Evolutionary conservation across 2,797 vertebrate genomes (phyloP), one percentile per base, ranked within the genome.

Genomic region (Poecilia picta): DNA sequence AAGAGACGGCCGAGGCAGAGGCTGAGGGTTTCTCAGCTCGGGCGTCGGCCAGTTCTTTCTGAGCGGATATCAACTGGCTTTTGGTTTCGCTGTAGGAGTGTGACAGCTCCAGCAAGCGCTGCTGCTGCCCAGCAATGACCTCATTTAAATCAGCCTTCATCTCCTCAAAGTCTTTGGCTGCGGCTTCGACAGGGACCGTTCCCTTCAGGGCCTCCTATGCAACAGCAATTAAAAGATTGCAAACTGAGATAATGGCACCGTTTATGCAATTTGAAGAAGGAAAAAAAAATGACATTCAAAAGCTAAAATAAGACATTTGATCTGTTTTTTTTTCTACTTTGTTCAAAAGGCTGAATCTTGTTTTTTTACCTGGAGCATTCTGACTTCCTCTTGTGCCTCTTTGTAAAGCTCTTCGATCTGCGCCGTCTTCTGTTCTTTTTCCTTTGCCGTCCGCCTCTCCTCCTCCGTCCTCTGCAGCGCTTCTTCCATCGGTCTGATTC

Each of bases 301-400:
- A 41, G 11, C 5, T 68, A 41, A 68, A 41, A 25, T 23, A 16
- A 71, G 68, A 45, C 5, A 45, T 46, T 28, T 71, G 25, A 28
- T 15, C 12, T 8, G 3, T n/a, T 45, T 71, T 28, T 71, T 39
- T 43, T 25, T 25, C 23, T 41, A n/a, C 41, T 70, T 25, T 78
- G 3, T 68, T n/a, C 53, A 43, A 31, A 47, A 23, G 59, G 36
- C 64, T 39, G 16, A 49, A 62, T 74, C 0, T 18, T 23, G 36
- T 66, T 49, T 79, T 49, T 79, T 71, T 77, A 94, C 94, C 94
- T 95, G 97, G 3, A 99, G 94, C 85, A 96, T 95, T 89, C 87
- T 95, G 64, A 99, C 97, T 93, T 99, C 97, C 83, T 97, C 97
- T 88, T 97, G 97, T 0, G 97, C 96, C 83, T 98, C 97, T 82